Conservation (phyloP, 2,113 vertebrate genomes). For the Natator depressus region DNA sequence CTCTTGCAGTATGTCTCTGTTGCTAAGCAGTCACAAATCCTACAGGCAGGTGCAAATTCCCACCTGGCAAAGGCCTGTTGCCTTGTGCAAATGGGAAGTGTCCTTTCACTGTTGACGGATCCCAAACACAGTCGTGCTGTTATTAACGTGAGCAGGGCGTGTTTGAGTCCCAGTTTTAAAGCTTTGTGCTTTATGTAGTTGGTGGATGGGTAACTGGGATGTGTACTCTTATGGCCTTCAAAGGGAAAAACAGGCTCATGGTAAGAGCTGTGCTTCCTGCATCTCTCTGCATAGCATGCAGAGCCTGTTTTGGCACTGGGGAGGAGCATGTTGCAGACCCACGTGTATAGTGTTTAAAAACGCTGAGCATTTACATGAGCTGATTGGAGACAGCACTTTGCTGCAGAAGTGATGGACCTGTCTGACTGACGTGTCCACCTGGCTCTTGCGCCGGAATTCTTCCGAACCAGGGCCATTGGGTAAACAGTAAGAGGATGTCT, state of each 20-base stretch:
- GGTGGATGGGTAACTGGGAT: not conserved
- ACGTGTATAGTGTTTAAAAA: not conserved
- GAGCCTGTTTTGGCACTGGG: too few species aligned
- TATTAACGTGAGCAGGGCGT: not conserved
- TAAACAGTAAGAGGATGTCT: not conserved
- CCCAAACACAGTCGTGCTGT: not conserved
- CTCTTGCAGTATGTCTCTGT: not conserved
- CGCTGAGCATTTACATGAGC: not conserved
- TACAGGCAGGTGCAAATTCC: constrained; percentile 31
- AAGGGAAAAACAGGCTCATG: not conserved
- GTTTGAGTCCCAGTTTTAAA: not conserved
- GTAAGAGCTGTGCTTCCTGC: not conserved
- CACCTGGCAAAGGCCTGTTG: not conserved
- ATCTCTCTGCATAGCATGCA: not conserved
- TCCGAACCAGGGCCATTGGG: not conserved
- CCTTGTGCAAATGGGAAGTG: not conserved
- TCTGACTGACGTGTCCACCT: not conserved
- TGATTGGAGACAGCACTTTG: not conserved
- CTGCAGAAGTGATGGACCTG: fast-evolving
- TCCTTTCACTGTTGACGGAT: not conserved
- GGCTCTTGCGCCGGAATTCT: fast-evolving
- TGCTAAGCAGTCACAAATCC: not conserved
- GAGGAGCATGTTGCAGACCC: not conserved
- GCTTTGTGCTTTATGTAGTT: too few species aligned
- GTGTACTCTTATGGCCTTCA: not conserved